Base-by-base conservation (phyloP, 2,888 invertebrate species). In the Epinotia ramella region DNA sequence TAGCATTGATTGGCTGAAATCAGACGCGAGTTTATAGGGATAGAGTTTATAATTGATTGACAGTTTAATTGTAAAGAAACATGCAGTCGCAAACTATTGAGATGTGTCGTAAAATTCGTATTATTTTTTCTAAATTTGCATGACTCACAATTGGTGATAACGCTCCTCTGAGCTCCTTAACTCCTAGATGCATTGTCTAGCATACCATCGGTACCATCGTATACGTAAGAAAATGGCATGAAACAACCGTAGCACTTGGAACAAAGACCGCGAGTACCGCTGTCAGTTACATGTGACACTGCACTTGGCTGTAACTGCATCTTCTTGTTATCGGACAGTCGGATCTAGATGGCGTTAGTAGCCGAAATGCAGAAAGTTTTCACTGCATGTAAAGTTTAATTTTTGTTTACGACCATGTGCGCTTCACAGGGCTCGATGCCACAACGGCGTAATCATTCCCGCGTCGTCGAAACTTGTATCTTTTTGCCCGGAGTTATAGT, bases 1-100 rank as follows among this genome's bases (percentile, higher is more conserved):
- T 80, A 99, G 95, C 98, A 99, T 98, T n/a, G 99, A 97, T 66
- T 97, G 96, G 79, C 96, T 94, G 84, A 0, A 79, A 75, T 66
- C 4, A 33, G 2, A 56, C 3, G n/a, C n/a, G 4, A 16, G 13
- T 16, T 49, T 2, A 28, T 66, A 28, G 12, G 18, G 11, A 18
- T 33, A 62, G 12, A 13, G 24, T 60, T 60, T 20, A 13, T 24
- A 24, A 59, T 59, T 28, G 16, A 59, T 9, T 59, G 59, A 20
- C 20, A 20, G 57, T 6, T 9, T 7, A 40, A 9, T 40, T 9
- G 7, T 40, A 40, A 40, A 40, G 9, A 40, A 40, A 9, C 40
- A 9, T 33, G 33, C 7, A 33, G 33, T 40, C 40, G 40, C 40
- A 40, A 40, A 9, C 40, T 40, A 40, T 40, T 40, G 40, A 40